Conservation (phyloP, 2,888 invertebrate genomes). For the Cheilosia impressa region DNA sequence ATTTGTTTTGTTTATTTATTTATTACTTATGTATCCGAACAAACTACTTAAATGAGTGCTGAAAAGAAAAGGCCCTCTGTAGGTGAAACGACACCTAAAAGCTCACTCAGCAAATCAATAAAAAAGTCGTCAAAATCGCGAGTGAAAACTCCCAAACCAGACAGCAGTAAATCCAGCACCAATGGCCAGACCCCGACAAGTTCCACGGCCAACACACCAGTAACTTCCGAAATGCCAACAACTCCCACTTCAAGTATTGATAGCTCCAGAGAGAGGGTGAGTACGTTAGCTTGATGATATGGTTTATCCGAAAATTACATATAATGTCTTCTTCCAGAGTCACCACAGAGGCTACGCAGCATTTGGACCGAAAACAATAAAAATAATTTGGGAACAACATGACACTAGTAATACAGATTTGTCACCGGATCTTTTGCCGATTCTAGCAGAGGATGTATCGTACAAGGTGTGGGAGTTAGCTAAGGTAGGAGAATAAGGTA, state of each 20-base stretch:
- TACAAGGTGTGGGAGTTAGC: slow-evolving; percentile 83
- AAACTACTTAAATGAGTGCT: slow-evolving; percentile 44
- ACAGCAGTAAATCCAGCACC: slow-evolving; percentile 60
- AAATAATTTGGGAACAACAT: slow-evolving; percentile 83
- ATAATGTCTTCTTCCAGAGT: slow-evolving; percentile 73
- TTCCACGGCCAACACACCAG: slow-evolving; percentile 52
- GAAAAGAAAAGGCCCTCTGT: slow-evolving; percentile 55
- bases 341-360: slow-evolving; percentile 81
- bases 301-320: not conserved
- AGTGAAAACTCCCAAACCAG: slow-evolving; percentile 78
- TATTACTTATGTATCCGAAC: slow-evolving; percentile 22
- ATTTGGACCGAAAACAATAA: slow-evolving; percentile 81
- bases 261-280: slow-evolving; percentile 75
- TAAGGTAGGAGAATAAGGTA: slow-evolving; percentile 78
- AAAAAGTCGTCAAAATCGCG: slow-evolving; percentile 82
- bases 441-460: slow-evolving; percentile 82
- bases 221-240: slow-evolving; percentile 68
- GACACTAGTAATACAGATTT: slow-evolving; percentile 82
- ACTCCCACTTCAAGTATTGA: slow-evolving; percentile 78
- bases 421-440: slow-evolving; percentile 80
- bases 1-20: slow-evolving; percentile 29
- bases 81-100: slow-evolving; percentile 78
- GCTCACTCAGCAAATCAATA: slow-evolving; percentile 78
- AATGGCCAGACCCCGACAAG: slow-evolving; percentile 71
- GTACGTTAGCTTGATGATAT: not conserved